Percentiles rank a stretch among this genome's conserved stretches.
These are phyloP conservation scores for Phoebastria nigripes DNA, from an alignment of 2,797 vertebrate species.

Conservation along the genomic window DNA sequence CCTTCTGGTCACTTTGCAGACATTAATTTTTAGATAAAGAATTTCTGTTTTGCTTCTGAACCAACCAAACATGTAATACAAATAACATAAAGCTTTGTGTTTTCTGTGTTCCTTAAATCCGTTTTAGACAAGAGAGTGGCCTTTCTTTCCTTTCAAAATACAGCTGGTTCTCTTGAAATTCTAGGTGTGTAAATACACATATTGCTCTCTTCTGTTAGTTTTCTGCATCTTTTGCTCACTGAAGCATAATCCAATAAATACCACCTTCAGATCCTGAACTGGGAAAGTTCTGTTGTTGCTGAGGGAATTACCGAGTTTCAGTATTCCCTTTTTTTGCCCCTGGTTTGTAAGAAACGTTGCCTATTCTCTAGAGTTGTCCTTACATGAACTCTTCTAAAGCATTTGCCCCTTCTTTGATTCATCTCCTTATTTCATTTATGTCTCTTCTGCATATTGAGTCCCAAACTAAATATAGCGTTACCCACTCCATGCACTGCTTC, in stretches of 20 bases:
- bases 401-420: background rate
- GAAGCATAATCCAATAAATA: background rate
- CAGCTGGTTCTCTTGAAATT: background rate
- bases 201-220: background rate
- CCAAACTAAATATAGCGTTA: background rate
- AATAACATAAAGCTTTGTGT: background rate
- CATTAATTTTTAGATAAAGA: conserved; percentile 15
- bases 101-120: background rate
- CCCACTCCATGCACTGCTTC: background rate
- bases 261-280: background rate
- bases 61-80: background rate
- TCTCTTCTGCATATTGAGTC: background rate
- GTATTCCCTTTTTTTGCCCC: background rate
- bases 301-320: background rate
- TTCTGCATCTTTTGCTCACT: background rate
- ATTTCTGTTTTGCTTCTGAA: background rate
- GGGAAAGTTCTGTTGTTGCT: background rate
- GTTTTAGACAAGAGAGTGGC: background rate
- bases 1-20: conserved; percentile 1
- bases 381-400: background rate
- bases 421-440: background rate
- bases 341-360: background rate
- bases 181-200: background rate
- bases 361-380: background rate
- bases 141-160: conserved; percentile 12